Evolutionary conservation across 2,113 vertebrate species (phyloP), one percentile per base, ranked within the genome.

Genomic region (Perca fluviatilis): DNA sequence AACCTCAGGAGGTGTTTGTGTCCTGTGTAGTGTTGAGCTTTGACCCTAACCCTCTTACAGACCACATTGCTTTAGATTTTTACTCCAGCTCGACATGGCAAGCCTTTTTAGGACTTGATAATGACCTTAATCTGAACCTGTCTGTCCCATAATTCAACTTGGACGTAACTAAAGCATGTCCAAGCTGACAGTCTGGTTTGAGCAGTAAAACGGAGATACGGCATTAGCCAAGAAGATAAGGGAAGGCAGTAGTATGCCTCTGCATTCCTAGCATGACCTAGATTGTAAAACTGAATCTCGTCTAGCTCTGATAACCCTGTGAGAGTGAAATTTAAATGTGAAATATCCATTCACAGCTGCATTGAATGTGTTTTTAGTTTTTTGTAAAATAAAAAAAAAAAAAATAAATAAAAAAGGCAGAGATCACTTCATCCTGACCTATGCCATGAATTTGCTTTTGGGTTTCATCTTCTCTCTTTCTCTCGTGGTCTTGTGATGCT

Each of bases 251-350:
- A 23, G 40, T 2, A 7, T 79, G 69, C 74, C 62, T 77, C 43
- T 60, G 69, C 79, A 67, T 83, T 83, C 75, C 58, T 46, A 62
- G 43, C 67, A 11, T 89, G 87, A 87, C 82, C 88, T 80, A 89
- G 71, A 87, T 87, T 82, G 80, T 71, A 68, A 83, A 83, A 86
- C 69, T 47, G 74, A 89, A 85, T 88, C 85, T 74, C 6, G 47
- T 85, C 61, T 25, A 21, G 61, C 64, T 15, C 23, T 66, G 82
- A 88, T 82, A 79, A 72, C 79, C 67, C 3, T 0, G 27, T 54
- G 54, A 73, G 53, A 54, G 69, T 68, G 30, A 70, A 49, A 86
- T 73, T 9, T 80, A 57, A 79, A 75, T 49, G 23, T 74, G 19
- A 88, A 73, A 69, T 77, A 36, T 8, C 18, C 64, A 9, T 80